Conservation (phyloP, 2,888 invertebrate species). For the Perizoma flavofasciatum region DNA sequence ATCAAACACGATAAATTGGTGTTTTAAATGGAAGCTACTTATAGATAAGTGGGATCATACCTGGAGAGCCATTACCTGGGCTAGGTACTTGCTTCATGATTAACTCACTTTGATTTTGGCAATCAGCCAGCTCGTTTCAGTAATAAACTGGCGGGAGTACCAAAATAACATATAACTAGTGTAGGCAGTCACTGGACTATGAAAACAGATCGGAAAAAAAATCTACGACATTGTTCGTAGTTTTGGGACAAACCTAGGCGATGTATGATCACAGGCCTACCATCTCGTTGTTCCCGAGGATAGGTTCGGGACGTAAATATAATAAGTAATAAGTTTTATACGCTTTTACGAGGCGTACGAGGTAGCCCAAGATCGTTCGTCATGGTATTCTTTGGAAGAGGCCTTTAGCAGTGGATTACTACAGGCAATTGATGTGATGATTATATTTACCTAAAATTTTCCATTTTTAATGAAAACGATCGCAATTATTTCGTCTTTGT, state of each 20-base stretch:
- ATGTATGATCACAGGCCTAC: too few species aligned
- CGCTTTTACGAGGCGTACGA: too few species aligned
- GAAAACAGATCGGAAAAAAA: slow-evolving; percentile 2
- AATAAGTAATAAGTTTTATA: too few species aligned
- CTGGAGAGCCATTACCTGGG: slow-evolving; percentile 8
- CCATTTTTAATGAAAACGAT: too few species aligned
- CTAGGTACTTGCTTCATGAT: slow-evolving; percentile 7
- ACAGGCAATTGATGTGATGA: too few species aligned
- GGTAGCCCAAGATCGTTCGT: too few species aligned
- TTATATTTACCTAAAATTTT: too few species aligned
- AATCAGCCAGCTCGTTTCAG: slow-evolving; percentile 12
- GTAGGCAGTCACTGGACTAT: slow-evolving; percentile 11
- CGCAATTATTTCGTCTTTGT: neutral
- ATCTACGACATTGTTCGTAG: neutral
- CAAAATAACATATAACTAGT: neutral
- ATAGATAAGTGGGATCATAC: neutral
- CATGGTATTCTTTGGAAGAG: too few species aligned
- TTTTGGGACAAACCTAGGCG: neutral
- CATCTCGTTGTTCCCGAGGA: too few species aligned
- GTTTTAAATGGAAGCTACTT: neutral
- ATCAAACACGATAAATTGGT: too few species aligned
- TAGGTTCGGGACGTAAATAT: too few species aligned
- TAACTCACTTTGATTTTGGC: slow-evolving; percentile 18
- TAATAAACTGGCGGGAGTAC: slow-evolving; percentile 14
- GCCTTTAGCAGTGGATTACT: too few species aligned